Percentiles rank a stretch among this genome's conserved stretches.
These are phyloP conservation scores for Eilema sororculum DNA, from an alignment of 2,888 invertebrate genomes.

Conservation along the genomic window DNA sequence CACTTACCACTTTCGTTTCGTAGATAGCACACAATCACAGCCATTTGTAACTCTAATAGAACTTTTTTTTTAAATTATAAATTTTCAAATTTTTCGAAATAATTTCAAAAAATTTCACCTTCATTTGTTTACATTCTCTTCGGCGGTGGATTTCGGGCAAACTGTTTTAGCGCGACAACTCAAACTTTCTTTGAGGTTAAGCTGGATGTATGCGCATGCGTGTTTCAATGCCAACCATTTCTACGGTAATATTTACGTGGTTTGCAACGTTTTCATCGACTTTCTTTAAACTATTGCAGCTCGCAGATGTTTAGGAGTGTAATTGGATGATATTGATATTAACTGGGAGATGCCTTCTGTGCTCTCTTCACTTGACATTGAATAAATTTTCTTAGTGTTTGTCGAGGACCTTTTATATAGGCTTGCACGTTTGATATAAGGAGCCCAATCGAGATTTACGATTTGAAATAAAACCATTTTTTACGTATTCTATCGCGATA, in stretches of 20 bases:
- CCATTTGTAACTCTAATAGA: constrained; percentile 28
- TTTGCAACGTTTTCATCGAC: constrained; percentile 79
- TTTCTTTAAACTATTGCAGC: constrained; percentile 55
- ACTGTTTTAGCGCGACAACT: constrained; percentile 50
- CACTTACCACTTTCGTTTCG: constrained; percentile 27
- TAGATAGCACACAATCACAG: neutral
- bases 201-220: constrained; percentile 67
- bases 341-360: neutral
- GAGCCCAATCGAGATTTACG: neutral
- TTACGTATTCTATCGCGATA: too few relatives aligned
- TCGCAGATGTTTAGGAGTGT: constrained; percentile 24
- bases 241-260: constrained; percentile 47
- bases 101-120: constrained; percentile 25
- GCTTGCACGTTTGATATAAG: too few relatives aligned
- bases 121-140: constrained; percentile 54
- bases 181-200: constrained; percentile 53
- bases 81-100: constrained; percentile 18
- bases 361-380: neutral
- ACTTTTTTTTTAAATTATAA: constrained; percentile 16
- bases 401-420: too few relatives aligned
- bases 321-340: constrained; percentile 10
- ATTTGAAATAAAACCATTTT: too few relatives aligned
- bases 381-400: too few relatives aligned
- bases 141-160: constrained; percentile 40
- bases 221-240: constrained; percentile 60